These are phyloP conservation scores for Aphyosemion australe DNA, from an alignment of 2,113 vertebrate species.

Conservation along the genomic window DNA sequence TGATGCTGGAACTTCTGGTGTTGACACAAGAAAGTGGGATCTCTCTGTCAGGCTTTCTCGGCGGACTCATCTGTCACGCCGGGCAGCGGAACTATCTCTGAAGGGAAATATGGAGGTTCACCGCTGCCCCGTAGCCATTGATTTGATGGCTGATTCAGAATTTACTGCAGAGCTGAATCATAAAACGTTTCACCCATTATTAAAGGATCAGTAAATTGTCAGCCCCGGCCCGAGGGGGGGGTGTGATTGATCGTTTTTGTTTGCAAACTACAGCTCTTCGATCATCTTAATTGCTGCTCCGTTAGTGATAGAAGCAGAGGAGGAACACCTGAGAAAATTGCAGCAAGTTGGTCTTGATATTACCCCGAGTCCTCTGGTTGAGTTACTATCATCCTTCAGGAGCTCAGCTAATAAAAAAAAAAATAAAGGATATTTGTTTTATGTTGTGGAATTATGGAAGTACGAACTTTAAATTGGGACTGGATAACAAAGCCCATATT, in stretches of 20 bases:
- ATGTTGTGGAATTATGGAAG: too few species aligned
- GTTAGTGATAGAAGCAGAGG: conserved; percentile 1
- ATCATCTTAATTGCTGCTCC: conserved; percentile 19
- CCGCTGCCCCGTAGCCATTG: conserved; percentile 23
- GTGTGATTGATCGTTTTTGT: conserved; percentile 30
- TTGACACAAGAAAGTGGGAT: conserved; percentile 20
- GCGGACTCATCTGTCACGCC: conserved; percentile 24
- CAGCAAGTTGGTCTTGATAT: not conserved
- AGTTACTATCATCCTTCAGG: not conserved
- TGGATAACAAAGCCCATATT: too few species aligned
- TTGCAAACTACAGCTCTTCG: conserved; percentile 24
- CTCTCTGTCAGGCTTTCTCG: conserved; percentile 13
- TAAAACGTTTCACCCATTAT: conserved; percentile 39
- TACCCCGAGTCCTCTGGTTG: not conserved
- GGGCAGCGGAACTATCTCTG: conserved; percentile 8
- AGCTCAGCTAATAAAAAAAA: conserved; percentile 1
- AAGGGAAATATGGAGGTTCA: conserved; percentile 29
- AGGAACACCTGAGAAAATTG: conserved; percentile 7
- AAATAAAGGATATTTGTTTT: too few species aligned
- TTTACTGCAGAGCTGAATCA: conserved; percentile 27
- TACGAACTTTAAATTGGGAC: too few species aligned
- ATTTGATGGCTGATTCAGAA: conserved; percentile 34
- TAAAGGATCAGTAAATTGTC: conserved; percentile 39
- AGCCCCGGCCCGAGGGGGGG: conserved; percentile 19
- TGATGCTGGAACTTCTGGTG: not conserved